Percentiles rank a stretch among this genome's conserved stretches.
phyloP scores from a whole-genome alignment of 2,113 vertebrate genomes.

The Ciconia stormi region DNA sequence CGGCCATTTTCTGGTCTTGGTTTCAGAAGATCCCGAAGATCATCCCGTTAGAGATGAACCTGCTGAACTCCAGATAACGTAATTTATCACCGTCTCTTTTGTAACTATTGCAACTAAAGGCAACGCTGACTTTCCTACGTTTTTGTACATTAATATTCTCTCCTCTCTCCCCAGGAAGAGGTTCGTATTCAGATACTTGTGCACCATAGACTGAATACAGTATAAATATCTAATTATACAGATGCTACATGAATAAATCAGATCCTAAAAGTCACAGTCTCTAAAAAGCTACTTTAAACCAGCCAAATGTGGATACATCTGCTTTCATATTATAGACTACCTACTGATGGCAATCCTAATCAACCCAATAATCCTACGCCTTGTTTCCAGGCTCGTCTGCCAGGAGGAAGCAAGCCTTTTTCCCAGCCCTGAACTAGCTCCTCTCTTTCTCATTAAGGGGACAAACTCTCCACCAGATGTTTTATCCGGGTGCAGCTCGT shows the following conservation, averaged over 20 bases:
- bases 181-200: neutral
- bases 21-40: neutral
- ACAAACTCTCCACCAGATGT: neutral
- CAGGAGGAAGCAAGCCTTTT: neutral
- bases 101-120: neutral
- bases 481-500: neutral
- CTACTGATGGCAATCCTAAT: neutral
- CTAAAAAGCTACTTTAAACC: neutral
- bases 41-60: neutral
- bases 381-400: neutral
- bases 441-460: neutral
- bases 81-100: neutral
- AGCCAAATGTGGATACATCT: neutral
- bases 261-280: neutral
- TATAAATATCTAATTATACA: neutral
- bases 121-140: rapidly evolving
- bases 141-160: neutral
- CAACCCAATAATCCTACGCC: neutral
- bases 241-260: neutral
- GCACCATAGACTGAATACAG: neutral
- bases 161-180: neutral
- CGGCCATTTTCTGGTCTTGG: neutral
- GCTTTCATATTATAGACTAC: neutral
- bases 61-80: rapidly evolving
- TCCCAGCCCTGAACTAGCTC: neutral